Evolutionary conservation across 2,888 invertebrate genomes (phyloP), one percentile per base, ranked within the genome.

Genomic region (Rapana venosa): DNA sequence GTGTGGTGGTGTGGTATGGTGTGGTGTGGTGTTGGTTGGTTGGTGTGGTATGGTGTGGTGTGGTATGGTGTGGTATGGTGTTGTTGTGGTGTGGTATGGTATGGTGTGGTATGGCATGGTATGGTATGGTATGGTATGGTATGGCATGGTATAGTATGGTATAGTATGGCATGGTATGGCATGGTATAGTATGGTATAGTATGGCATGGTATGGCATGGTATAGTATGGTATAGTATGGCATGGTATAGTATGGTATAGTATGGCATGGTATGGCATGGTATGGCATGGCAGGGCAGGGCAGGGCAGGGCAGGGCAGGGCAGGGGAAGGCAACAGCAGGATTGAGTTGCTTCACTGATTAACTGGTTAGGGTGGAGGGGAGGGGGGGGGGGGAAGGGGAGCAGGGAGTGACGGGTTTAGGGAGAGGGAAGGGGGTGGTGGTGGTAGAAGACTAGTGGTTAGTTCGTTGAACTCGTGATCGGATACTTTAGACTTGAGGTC

Each of bases 251-350:
- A 61, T 32, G 85, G 85, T 30, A 58, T 58, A 30, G 30, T n/a
- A 85, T 32, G 32, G 79, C 35, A 85, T 85, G 85, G 47, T 58
- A 58, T 85, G 32, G 85, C 58, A 85, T 85, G 85, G 85, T 58
- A 85, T 1, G 85, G 30, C 20, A 85, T 58, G 13, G 58, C 30
- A 79, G 1, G 20, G 36, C 22, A 85, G 17, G 17, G 81, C 1
- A 81, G 8, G 32, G 84, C 30, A 84, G 26, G 84, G n/a, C n/a
- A 84, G 30, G 58, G 84, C 58, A 79, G 32, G 32, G 79, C 32
- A 79, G 30, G 81, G 47, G 4, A 81, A 20, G 36, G 81, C 20
- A 81, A n/a, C n/a, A 47, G 47, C 47, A 47, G 47, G 47, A 47
- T 47, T 47, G 47, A 8, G 47, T 47, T 47, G 47, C 47, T 8